These are phyloP conservation scores for Nezara viridula DNA, from an alignment of 2,888 invertebrate species.

Conservation along the genomic window DNA sequence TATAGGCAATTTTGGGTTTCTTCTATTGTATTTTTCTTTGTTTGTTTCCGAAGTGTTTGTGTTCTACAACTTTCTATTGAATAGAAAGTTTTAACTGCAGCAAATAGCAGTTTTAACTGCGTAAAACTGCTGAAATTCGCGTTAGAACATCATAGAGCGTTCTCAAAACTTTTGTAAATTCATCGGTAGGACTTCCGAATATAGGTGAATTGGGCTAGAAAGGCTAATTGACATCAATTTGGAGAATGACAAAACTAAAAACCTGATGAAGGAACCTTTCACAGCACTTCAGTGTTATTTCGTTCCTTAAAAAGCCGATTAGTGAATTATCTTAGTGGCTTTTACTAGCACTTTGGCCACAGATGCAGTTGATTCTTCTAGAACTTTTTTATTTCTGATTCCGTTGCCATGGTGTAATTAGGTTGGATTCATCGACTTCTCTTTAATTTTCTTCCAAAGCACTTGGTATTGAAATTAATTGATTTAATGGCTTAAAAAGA, in stretches of 20 bases:
- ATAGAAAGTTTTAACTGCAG: too few species aligned
- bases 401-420: not conserved
- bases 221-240: not conserved
- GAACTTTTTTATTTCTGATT: not conserved
- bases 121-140: too few species aligned
- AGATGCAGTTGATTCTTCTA: not conserved
- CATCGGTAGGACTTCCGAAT: not conserved
- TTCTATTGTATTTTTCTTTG: too few species aligned
- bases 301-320: not conserved
- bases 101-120: too few species aligned
- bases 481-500: too few species aligned
- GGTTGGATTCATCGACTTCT: not conserved
- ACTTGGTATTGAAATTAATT: not conserved
- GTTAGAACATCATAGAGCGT: too few species aligned
- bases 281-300: not conserved
- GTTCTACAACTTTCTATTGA: too few species aligned
- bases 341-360: not conserved
- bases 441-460: not conserved
- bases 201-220: not conserved
- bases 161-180: too few species aligned
- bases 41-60: too few species aligned
- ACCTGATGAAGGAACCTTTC: not conserved
- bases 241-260: constrained; percentile 1
- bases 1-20: too few species aligned
- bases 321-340: not conserved